phyloP scores from a whole-genome alignment of 2,113 vertebrate genomes.

The Aplodontia rufa region DNA sequence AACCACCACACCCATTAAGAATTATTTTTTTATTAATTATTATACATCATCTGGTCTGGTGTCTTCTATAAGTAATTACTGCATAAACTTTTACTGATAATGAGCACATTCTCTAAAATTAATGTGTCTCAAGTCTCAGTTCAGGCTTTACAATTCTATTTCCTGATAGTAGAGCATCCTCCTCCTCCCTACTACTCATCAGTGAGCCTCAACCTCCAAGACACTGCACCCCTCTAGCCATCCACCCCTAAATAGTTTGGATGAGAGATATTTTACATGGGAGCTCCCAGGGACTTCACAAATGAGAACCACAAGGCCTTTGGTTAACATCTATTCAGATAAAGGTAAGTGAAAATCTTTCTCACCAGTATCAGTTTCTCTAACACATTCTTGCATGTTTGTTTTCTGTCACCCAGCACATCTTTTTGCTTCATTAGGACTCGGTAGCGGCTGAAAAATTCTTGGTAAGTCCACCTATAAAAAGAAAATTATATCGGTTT shows the following conservation, averaged over 20 bases:
- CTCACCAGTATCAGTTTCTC: conserved; percentile 96
- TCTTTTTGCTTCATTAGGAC: conserved; percentile 99
- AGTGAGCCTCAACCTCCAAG: neutral
- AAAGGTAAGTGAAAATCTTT: conserved; percentile 36
- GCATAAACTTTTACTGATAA: conserved; percentile 11
- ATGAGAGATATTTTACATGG: neutral
- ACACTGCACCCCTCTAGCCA: neutral
- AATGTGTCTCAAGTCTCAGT: neutral
- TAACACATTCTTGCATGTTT: conserved; percentile 96
- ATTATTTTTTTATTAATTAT: conserved; percentile 22
- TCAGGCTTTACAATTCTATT: neutral
- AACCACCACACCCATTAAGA: neutral
- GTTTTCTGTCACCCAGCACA: conserved; percentile 92
- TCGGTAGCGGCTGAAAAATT: conserved; percentile 98
- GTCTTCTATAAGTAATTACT: neutral
- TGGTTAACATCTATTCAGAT: neutral
- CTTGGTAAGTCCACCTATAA: conserved; percentile 97
- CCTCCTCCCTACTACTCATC: neutral
- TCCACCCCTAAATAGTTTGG: neutral
- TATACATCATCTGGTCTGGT: neutral
- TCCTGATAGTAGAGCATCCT: neutral
- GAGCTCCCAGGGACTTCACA: neutral
- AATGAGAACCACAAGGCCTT: conserved; percentile 18
- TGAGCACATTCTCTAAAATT: neutral
- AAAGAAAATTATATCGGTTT: conserved; percentile 53